Evolutionary conservation across 2,113 vertebrate genomes (phyloP).

Genomic region (Podiceps cristatus): DNA sequence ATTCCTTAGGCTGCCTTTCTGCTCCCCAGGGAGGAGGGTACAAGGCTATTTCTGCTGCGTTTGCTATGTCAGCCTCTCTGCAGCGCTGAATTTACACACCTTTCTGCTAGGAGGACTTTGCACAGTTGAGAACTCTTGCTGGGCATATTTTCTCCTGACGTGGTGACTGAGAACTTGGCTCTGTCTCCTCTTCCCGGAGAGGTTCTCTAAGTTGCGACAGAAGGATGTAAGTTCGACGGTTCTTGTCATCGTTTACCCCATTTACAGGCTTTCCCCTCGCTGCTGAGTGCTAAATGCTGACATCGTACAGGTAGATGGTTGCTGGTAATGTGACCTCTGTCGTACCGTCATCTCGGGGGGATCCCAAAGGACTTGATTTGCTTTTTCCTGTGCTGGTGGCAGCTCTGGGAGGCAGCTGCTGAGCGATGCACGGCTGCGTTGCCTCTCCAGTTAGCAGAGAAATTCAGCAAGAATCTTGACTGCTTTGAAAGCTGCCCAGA

Average conservation of each 20-base stretch:
- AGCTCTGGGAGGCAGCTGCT: background rate
- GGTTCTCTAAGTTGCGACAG: background rate
- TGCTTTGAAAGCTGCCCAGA: too few species aligned
- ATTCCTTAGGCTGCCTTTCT: background rate
- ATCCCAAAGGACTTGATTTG: background rate
- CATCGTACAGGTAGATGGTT: rapidly evolving
- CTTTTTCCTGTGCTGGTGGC: background rate
- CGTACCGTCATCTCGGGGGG: background rate
- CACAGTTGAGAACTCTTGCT: background rate
- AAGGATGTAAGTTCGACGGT: background rate
- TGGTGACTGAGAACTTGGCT: background rate
- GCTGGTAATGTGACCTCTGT: background rate
- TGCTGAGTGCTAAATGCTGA: background rate
- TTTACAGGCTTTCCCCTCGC: background rate
- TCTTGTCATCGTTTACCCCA: background rate
- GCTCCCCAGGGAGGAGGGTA: background rate
- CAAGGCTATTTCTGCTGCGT: background rate
- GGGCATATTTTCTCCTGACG: background rate
- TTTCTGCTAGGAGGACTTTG: background rate
- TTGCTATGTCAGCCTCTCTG: background rate
- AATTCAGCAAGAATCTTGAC: background rate
- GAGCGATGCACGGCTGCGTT: background rate
- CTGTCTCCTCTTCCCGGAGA: background rate
- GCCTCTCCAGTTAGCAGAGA: background rate
- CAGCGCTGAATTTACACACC: background rate